A percentile compares a stretch with the other conserved stretches of the same genome.
phyloP scores from a whole-genome alignment of 2,888 invertebrate species.

The Seira ritae region DNA sequence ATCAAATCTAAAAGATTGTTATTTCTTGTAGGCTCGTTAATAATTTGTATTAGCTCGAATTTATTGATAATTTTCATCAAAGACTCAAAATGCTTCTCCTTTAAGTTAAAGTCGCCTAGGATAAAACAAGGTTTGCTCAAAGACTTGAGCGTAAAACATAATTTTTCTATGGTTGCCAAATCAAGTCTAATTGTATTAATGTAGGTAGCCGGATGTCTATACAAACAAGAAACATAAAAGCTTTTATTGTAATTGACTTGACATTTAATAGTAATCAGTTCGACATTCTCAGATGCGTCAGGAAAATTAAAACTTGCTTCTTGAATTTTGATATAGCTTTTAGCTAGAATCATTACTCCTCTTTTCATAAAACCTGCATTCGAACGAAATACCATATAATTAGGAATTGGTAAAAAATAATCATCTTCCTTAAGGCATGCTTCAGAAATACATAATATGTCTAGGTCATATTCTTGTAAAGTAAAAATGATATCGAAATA shows the following conservation, averaged over 20 bases:
- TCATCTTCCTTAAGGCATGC: not conserved
- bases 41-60: not conserved
- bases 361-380: not conserved
- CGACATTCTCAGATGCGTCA: not conserved
- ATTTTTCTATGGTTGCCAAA: not conserved
- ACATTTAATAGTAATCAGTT: not conserved
- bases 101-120: constrained; percentile 34
- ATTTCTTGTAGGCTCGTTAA: constrained; percentile 15
- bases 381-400: not conserved
- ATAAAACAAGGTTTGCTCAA: not conserved
- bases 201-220: constrained; percentile 27
- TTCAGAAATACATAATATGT: constrained; percentile 33
- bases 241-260: constrained; percentile 18
- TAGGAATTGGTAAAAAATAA: not conserved
- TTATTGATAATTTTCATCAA: not conserved
- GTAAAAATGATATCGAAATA: not conserved
- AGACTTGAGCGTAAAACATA: not conserved
- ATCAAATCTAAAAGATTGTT: constrained; percentile 26
- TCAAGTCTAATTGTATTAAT: constrained; percentile 7
- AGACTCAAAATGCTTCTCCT: not conserved
- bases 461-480: not conserved
- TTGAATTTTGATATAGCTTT: not conserved
- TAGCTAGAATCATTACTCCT: not conserved
- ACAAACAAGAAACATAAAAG: not conserved
- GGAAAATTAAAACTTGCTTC: not conserved